These are phyloP conservation scores for Panthera tigris DNA, from an alignment of 2,113 vertebrate species.

Conservation along the genomic window DNA sequence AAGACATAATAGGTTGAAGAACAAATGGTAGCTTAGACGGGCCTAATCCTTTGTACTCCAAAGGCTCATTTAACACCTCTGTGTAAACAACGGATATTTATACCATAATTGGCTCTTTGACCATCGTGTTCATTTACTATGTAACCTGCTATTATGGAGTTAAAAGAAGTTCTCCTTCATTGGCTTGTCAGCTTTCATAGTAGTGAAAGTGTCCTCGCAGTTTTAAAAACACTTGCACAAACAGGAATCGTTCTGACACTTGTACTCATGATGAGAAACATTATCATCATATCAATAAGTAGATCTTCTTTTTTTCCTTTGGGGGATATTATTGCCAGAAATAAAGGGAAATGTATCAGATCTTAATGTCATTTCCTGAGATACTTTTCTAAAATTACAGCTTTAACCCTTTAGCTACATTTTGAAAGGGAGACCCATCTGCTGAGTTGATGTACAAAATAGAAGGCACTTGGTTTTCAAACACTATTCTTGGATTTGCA, in stretches of 20 bases:
- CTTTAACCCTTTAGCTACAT: slow-evolving; percentile 79
- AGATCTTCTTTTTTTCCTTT: slow-evolving; percentile 48
- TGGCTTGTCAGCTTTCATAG: slow-evolving; percentile 76
- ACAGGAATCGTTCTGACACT: slow-evolving; percentile 83
- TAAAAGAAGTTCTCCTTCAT: slow-evolving; percentile 85
- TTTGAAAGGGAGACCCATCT: slow-evolving; percentile 59
- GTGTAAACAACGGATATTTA: slow-evolving; percentile 87
- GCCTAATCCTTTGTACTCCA: slow-evolving; percentile 84
- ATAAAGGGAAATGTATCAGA: slow-evolving; percentile 81
- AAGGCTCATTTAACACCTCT: slow-evolving; percentile 86
- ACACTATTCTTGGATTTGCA: slow-evolving; percentile 83
- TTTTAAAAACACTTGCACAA: slow-evolving; percentile 80
- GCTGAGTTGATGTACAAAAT: slow-evolving; percentile 41
- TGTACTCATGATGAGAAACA: slow-evolving; percentile 82
- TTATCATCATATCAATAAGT: slow-evolving; percentile 83
- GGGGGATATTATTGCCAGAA: slow-evolving; percentile 80
- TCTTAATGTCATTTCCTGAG: slow-evolving; percentile 78
- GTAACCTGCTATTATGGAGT: slow-evolving; percentile 87
- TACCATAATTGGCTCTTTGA: slow-evolving; percentile 87
- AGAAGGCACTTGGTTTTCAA: slow-evolving; percentile 81
- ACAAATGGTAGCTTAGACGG: slow-evolving; percentile 85
- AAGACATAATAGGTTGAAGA: slow-evolving; percentile 84
- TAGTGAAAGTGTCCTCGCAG: slow-evolving; percentile 84
- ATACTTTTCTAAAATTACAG: slow-evolving; percentile 75
- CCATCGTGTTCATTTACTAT: slow-evolving; percentile 82